These are phyloP conservation scores for Rhinolophus sinicus DNA, from an alignment of 2,113 vertebrate genomes.

Conservation along the genomic window DNA sequence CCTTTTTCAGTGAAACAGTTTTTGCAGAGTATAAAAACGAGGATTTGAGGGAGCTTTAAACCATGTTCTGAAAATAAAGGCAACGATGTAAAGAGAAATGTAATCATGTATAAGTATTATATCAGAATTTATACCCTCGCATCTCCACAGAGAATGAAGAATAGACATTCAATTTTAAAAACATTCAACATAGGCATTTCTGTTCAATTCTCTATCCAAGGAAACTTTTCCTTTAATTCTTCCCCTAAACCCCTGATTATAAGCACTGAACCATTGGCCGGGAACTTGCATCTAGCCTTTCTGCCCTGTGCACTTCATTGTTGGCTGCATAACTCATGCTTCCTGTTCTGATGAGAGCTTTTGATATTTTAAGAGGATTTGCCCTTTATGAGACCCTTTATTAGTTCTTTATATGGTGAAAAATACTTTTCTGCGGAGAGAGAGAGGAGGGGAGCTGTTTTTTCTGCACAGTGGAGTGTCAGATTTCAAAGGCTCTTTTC, in stretches of 20 bases:
- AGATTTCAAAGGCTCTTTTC: slow-evolving; percentile 43
- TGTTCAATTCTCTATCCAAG: neutral
- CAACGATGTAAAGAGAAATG: slow-evolving; percentile 5
- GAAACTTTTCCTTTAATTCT: neutral
- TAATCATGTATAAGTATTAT: neutral
- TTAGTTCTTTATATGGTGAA: slow-evolving; percentile 20
- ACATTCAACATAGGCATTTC: neutral
- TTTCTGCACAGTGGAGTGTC: neutral
- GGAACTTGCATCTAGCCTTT: neutral
- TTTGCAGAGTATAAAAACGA: neutral
- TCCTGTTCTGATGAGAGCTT: slow-evolving; percentile 37
- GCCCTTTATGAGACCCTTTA: neutral
- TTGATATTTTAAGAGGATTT: slow-evolving; percentile 27
- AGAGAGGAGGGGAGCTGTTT: neutral
- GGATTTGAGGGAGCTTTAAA: slow-evolving; percentile 47
- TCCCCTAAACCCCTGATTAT: neutral
- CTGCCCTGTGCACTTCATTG: neutral
- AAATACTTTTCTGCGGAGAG: neutral
- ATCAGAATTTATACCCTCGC: neutral
- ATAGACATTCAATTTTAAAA: neutral
- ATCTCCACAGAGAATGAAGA: neutral
- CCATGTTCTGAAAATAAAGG: neutral
- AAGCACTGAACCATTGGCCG: neutral
- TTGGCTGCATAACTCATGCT: neutral
- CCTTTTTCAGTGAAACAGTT: neutral